phyloP scores from a whole-genome alignment of 2,888 invertebrate species.

The Pyralis farinalis region DNA sequence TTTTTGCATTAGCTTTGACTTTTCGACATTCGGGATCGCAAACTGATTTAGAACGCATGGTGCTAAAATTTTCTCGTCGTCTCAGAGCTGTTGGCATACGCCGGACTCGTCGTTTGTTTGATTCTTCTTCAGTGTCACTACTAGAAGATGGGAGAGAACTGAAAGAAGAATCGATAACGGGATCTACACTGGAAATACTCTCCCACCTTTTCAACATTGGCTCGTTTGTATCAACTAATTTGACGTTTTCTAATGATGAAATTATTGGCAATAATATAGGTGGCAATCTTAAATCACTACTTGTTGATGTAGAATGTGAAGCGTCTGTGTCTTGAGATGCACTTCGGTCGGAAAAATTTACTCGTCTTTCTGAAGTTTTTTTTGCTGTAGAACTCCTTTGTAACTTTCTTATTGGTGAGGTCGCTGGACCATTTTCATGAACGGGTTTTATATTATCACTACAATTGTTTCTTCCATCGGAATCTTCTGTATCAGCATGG shows the following conservation, averaged over 20 bases:
- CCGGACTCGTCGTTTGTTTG: slow-evolving; percentile 53
- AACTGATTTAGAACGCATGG: slow-evolving; percentile 70
- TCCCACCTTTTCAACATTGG: slow-evolving; percentile 77
- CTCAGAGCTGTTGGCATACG: slow-evolving; percentile 63
- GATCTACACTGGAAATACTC: slow-evolving; percentile 86
- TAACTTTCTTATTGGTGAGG: slow-evolving; percentile 46
- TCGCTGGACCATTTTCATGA: slow-evolving; percentile 32
- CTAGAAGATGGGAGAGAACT: slow-evolving; percentile 79
- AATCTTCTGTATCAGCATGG: slow-evolving; percentile 51
- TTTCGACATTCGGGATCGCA: slow-evolving; percentile 71
- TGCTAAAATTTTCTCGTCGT: slow-evolving; percentile 60
- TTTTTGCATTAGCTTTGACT: slow-evolving; percentile 44
- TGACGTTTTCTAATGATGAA: slow-evolving; percentile 81
- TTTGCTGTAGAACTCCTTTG: slow-evolving; percentile 71
- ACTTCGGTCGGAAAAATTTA: slow-evolving; percentile 76
- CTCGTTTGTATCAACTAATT: slow-evolving; percentile 57
- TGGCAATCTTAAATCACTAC: slow-evolving; percentile 84
- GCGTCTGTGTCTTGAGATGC: slow-evolving; percentile 83
- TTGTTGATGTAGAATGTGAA: slow-evolving; percentile 81
- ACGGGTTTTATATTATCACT: slow-evolving; percentile 41
- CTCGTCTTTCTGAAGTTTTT: slow-evolving; percentile 69
- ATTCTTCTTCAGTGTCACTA: slow-evolving; percentile 72
- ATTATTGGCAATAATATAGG: slow-evolving; percentile 87
- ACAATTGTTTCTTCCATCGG: slow-evolving; percentile 46
- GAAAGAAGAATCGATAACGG: slow-evolving; percentile 85